Base-by-base conservation (phyloP, 1,140 invertebrate genomes). In the Lepeophtheirus salmonis region DNA sequence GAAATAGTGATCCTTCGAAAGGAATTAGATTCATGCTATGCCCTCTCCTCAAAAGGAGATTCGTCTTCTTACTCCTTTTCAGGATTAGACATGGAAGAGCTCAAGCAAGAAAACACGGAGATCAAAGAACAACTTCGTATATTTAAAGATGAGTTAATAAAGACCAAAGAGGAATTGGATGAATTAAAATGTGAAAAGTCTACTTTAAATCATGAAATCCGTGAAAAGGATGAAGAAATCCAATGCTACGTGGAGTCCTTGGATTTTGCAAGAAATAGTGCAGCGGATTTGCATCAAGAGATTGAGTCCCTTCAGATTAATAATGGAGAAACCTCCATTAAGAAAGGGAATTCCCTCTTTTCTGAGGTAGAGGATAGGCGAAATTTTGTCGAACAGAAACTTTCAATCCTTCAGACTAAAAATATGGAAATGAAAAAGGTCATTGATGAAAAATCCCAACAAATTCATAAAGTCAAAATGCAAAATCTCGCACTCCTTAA, bases 351-450 rank as follows among this genome's bases (percentile, higher is more conserved):
- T 61, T 67, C 66, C 20, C 56, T 67, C 21, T 67, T 67, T 64
- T 63, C 64, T 3, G 66, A 67, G 60, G 65, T 67, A 16, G 66
- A 67, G 53, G 66, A 67, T 62, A 63, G 65, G n/a, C 52, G 66
- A 16, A 61, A 66, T 18, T 62, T 63, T 30, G 64, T 64, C 12
- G 66, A 67, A 52, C 30, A 61, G 13, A 57, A 65, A 20, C 56
- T 67, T n/a, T 48, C 50, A 2, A 57, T 30, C 14, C 62, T 64
- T 26, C 58, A 62, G 56, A 59, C 58, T 2, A 64, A 60, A 3
- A 63, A 66, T 41, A 62, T 62, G 41, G 56, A 60, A 4, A 26
- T 63, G 10, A 64, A 63, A 55, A 62, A 61, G 21, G 56, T 64
- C n/a, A 49, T 20, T 53, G 60, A 62, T 6, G 17, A 61, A 3